Percentiles rank a stretch among this genome's conserved stretches.
Evolutionary conservation across 1,140 invertebrate species (phyloP).

Genomic region (Hylyphantes graminicola): DNA sequence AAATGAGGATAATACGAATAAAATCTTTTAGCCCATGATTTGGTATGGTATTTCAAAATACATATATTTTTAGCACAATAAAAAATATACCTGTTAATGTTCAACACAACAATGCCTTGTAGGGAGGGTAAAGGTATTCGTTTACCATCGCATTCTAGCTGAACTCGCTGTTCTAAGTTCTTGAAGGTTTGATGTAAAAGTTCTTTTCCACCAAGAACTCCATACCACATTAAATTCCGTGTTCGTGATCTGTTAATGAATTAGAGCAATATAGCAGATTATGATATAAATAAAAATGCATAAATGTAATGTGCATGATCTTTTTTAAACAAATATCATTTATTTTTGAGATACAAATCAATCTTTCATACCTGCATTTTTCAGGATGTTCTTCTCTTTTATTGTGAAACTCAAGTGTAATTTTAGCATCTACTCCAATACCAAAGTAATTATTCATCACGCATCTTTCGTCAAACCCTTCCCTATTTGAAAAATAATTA

Average conservation of each 20-base stretch:
- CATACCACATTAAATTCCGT: conserved; percentile 97
- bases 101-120: conserved; percentile 96
- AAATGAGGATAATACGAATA: not conserved
- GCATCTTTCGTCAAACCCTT: conserved; percentile 92
- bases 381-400: conserved; percentile 98
- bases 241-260: conserved; percentile 74
- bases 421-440: conserved; percentile 98
- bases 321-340: not conserved
- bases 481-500: conserved; percentile 70
- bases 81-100: conserved; percentile 84
- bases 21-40: not conserved
- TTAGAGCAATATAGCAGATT: not conserved
- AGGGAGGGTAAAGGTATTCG: conserved; percentile 90
- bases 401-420: conserved; percentile 97
- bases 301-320: not conserved
- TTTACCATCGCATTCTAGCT: conserved; percentile 92
- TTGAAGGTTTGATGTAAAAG: conserved; percentile 86
- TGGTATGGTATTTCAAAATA: too few relatives aligned
- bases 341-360: not conserved
- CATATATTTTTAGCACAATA: not conserved
- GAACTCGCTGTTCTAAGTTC: conserved; percentile 94
- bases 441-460: conserved; percentile 99
- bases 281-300: too few relatives aligned
- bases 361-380: conserved; percentile 83
- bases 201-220: conserved; percentile 93